phyloP scores from a whole-genome alignment of 2,113 vertebrate genomes.

The Spea multiplicata region DNA sequence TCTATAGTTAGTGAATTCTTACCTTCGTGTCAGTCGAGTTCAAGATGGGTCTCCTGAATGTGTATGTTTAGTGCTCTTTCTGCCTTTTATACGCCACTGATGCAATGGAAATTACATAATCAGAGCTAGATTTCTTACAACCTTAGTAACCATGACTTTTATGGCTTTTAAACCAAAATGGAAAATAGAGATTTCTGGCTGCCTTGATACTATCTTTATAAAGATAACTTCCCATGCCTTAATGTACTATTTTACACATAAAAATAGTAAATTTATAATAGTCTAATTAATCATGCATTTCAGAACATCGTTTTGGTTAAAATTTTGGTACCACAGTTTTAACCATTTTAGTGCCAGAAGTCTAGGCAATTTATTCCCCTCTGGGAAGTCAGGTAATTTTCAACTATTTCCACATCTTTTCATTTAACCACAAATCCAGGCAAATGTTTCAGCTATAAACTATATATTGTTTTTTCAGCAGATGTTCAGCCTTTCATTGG shows the following conservation, averaged over 20 bases:
- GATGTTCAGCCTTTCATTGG: too few species aligned
- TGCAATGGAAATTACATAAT: neutral
- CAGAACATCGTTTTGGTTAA: neutral
- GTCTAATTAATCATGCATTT: neutral
- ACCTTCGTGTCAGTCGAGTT: too few species aligned
- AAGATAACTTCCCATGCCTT: neutral
- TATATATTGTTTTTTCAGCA: too few species aligned
- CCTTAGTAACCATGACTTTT: slow-evolving; percentile 36
- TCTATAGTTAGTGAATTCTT: too few species aligned
- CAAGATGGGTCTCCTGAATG: neutral
- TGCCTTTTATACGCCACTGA: slow-evolving; percentile 19
- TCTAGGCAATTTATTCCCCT: too few species aligned
- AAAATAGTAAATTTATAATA: too few species aligned
- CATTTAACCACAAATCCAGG: too few species aligned
- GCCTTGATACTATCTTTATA: neutral
- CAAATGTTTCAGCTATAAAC: too few species aligned
- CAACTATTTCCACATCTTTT: too few species aligned
- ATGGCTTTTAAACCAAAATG: slow-evolving; percentile 25
- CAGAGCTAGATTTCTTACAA: slow-evolving; percentile 26
- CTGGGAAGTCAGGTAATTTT: too few species aligned
- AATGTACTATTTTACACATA: neutral
- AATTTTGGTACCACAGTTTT: too few species aligned
- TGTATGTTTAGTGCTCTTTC: slow-evolving; percentile 1
- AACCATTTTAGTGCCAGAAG: too few species aligned
- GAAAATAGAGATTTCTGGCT: neutral